A percentile compares a stretch with the other conserved stretches of the same genome.
These are phyloP conservation scores for Zonitis immaculata DNA, from an alignment of 2,888 invertebrate species.

Conservation along the genomic window DNA sequence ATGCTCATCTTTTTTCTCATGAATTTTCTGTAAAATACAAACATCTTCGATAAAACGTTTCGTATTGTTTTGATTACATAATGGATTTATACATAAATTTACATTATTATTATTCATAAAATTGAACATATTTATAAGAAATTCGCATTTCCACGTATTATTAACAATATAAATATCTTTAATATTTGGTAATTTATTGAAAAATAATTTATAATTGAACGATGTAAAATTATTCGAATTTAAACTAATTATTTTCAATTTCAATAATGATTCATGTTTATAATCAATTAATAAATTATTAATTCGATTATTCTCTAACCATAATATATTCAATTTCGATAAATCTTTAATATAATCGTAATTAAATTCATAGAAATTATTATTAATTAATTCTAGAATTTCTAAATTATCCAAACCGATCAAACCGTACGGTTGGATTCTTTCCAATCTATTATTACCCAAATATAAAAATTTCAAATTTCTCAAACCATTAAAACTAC, in stretches of 20 bases:
- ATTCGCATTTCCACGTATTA: constrained; percentile 43
- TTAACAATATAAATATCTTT: constrained; percentile 39
- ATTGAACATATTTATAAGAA: constrained; percentile 40
- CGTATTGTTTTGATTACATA: constrained; percentile 32
- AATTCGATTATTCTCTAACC: constrained; percentile 40
- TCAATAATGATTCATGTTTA: constrained; percentile 33
- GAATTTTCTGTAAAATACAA: constrained; percentile 20
- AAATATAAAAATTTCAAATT: constrained; percentile 42
- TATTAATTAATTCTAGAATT: constrained; percentile 41
- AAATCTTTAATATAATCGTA: constrained; percentile 38
- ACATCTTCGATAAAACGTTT: constrained; percentile 29
- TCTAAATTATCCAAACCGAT: constrained; percentile 42
- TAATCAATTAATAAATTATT: constrained; percentile 33
- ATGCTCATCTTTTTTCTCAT: neutral
- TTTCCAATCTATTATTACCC: constrained; percentile 44
- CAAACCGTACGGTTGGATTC: constrained; percentile 42
- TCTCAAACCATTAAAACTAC: constrained; percentile 45
- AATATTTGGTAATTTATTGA: constrained; percentile 38
- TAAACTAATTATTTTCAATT: constrained; percentile 37
- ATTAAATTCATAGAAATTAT: constrained; percentile 35
- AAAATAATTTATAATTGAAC: constrained; percentile 38
- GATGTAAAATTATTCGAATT: constrained; percentile 37
- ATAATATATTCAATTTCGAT: constrained; percentile 37
- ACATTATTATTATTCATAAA: constrained; percentile 36
- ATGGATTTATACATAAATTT: constrained; percentile 35